Conservation (phyloP, 2,797 vertebrate species). For the Fundulus diaphanus region DNA sequence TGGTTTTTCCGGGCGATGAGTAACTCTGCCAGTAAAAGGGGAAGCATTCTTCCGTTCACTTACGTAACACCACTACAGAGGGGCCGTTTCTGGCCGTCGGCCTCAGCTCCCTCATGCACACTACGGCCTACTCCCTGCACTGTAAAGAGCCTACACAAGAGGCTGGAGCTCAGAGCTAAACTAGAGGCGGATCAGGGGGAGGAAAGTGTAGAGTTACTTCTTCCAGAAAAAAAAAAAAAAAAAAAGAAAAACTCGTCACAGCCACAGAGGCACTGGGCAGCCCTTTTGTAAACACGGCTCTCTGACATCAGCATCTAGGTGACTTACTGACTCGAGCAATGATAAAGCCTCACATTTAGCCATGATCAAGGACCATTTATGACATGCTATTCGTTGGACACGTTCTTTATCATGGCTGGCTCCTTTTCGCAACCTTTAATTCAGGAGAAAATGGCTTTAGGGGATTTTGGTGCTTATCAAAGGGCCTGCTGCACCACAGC, state of each 20-base stretch:
- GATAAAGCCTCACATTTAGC: constrained; percentile 30
- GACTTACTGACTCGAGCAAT: constrained; percentile 46
- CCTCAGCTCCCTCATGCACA: constrained; percentile 54
- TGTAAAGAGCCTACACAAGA: constrained; percentile 54
- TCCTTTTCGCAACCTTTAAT: constrained; percentile 36
- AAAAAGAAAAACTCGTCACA: constrained; percentile 11
- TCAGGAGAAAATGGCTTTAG: constrained; percentile 47
- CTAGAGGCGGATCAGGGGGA: constrained; percentile 50
- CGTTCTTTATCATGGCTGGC: constrained; percentile 1
- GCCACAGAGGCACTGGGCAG: constrained; percentile 41
- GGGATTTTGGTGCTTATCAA: constrained; percentile 48
- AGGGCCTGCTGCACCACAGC: constrained; percentile 29
- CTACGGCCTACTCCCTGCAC: constrained; percentile 50
- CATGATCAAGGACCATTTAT: constrained; percentile 1
- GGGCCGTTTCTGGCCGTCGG: constrained; percentile 67
- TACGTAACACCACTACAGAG: constrained; percentile 75
- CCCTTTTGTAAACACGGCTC: constrained; percentile 57
- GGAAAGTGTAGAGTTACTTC: constrained; percentile 62
- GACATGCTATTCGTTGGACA: background rate
- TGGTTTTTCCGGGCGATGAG: constrained; percentile 57
- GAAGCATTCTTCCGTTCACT: constrained; percentile 68
- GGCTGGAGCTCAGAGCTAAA: constrained; percentile 47
- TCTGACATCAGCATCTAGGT: constrained; percentile 29
- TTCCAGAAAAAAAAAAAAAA: constrained; percentile 39
- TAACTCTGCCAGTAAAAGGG: constrained; percentile 64